Evolutionary conservation across 2,888 invertebrate genomes (phyloP), one percentile per base, ranked within the genome.

Genomic region (Patella ulyssiponensis): DNA sequence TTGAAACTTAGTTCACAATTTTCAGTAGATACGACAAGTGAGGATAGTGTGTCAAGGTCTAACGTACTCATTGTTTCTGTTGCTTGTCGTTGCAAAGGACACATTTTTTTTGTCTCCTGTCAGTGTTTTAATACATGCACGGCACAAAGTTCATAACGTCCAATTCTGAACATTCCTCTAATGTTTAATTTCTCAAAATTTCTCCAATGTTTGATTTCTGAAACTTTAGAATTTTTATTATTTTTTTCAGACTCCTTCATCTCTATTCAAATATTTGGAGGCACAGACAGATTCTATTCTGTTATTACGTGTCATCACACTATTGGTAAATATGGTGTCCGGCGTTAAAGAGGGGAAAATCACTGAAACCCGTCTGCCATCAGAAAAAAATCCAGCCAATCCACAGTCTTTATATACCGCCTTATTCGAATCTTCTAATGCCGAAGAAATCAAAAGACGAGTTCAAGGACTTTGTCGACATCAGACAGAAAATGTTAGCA

Each of bases 331-430:
- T 84, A 87, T 94, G 17, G 90, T 93, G 17, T 87, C 89, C 70
- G 91, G 92, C 12, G 92, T 92, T 33, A 89, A 90, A 23, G 90
- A 92, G 73, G 86, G 91, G 70, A 86, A 92, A 73, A 91, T 93
- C 74, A 92, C 92, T 9, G 90, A 91, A 14, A 88, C 91, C 52
- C 92, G 92, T 81, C 90, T 93, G 15, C 93, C 93, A 20, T 88
- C 92, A 1, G 92, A 92, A 81, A 92, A 93, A 80, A 93, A 93
- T 84, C 93, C 93, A 11, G 91, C 93, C 20, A 93, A 93, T 9
- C 93, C 93, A 5, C 93, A 93, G 82, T 93, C 93, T 51, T 92
- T 93, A 92, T 93, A 91, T 81, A 83, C 86, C 2, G 88, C 87
- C 2, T 76, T 91, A 17, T 86, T 86, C 77, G 88, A 90, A 12